Conservation (phyloP, 2,113 vertebrate species). For the Lasiurus cinereus region DNA sequence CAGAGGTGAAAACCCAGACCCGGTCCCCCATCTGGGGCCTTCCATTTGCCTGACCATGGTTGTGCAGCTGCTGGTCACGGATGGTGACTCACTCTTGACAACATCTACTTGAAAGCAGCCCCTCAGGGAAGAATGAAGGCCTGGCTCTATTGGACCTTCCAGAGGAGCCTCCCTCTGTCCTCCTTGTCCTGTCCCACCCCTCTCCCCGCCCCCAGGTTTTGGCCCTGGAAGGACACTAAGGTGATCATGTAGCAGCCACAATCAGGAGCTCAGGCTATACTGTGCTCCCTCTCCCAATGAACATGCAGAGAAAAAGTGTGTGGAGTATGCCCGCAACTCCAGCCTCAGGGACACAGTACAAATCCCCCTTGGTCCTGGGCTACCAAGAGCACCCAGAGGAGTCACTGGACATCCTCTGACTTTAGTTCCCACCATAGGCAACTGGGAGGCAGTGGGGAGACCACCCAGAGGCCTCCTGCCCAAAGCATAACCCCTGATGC, state of each 20-base stretch:
- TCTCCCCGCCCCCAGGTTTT: background rate
- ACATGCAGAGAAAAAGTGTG: background rate
- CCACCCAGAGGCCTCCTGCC: background rate
- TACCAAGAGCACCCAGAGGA: background rate
- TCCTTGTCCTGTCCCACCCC: background rate
- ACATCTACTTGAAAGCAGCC: constrained; percentile 10
- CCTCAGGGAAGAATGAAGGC: background rate
- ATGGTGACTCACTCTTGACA: background rate
- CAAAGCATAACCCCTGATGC: background rate
- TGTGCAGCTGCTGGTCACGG: background rate
- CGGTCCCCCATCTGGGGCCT: background rate
- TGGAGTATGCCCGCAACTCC: background rate
- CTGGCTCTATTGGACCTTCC: background rate
- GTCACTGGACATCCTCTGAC: background rate
- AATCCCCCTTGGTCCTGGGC: background rate
- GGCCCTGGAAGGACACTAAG: background rate
- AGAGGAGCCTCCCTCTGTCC: background rate
- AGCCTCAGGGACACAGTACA: background rate
- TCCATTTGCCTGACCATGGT: background rate
- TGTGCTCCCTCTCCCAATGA: background rate
- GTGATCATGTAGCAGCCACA: background rate
- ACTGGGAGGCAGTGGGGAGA: background rate
- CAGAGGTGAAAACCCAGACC: background rate
- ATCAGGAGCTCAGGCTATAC: background rate
- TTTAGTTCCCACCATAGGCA: background rate